A percentile compares a stretch with the other conserved stretches of the same genome.
Conservation (phyloP, 2,888 invertebrate species). For the Proisotoma minuta region DNA sequence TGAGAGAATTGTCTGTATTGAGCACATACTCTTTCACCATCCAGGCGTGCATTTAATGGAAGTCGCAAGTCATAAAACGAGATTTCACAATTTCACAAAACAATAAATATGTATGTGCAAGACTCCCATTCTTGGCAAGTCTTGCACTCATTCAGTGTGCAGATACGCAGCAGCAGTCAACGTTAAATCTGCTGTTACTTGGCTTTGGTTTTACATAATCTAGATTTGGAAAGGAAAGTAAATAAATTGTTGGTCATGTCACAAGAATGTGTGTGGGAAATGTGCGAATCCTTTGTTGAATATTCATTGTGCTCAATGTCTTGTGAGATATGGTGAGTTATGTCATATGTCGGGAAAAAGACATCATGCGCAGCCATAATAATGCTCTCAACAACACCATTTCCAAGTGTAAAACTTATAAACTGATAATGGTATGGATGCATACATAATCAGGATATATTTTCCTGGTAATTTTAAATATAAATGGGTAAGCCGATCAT, state of each 20-base stretch:
- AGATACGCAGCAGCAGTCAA: no score
- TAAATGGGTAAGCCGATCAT: no score
- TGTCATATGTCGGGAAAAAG: conserved; percentile 11
- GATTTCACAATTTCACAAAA: conserved; percentile 1
- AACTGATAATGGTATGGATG: no score
- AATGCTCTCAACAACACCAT: no score
- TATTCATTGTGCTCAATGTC: conserved; percentile 34
- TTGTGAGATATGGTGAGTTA: conserved; percentile 28
- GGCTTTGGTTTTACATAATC: not conserved
- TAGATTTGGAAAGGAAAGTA: no score
- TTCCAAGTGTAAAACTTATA: no score
- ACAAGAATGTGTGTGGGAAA: no score
- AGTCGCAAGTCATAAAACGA: conserved; percentile 6
- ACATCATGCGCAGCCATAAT: no score
- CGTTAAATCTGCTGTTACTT: not conserved
- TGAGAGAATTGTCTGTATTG: not conserved
- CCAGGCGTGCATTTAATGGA: not conserved
- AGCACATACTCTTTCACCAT: not conserved
- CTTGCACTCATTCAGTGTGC: no score
- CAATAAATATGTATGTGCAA: not conserved
- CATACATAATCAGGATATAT: no score
- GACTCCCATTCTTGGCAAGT: not conserved
- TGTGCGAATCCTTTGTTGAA: conserved; percentile 24
- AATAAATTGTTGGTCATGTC: no score
- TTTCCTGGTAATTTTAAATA: no score